Evolutionary conservation across 2,797 vertebrate genomes (phyloP), one percentile per base, ranked within the genome.

Genomic region (Mionectes olivaceus): DNA sequence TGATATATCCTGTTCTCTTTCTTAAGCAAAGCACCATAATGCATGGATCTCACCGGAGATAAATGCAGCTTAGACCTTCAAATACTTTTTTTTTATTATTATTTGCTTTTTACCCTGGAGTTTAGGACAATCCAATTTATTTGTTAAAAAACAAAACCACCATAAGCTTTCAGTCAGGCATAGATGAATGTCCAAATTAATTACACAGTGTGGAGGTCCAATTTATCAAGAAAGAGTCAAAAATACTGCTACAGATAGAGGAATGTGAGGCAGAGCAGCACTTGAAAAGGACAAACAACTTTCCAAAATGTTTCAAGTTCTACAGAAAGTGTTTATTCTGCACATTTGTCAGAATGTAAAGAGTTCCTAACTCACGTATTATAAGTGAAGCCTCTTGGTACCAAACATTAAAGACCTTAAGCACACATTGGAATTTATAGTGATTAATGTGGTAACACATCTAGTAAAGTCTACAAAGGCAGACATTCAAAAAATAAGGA

Each of bases 401-500:
- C 39, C 41, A 91, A 95, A 93, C 88, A 89, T 83, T 84, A 87
- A 85, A 91, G 77, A 77, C 69, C 35, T 78, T 67, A 74, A 92
- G 37, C 22, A 46, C 22, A 64, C 17, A 9, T 2, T 74, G 69
- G 81, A 94, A 90, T 81, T 82, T 59, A 27, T 30, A 75, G 60
- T 84, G 71, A 87, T 94, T 82, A 92, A 93, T 83, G 71, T 64
- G 59, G 32, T n/a, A 95, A 90, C 19, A 2, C 32, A 77, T 94
- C 91, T 91, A 83, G 81, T 84, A 87, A 94, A 93, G 56, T 86
- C 83, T 95, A 94, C 73, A 95, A 75, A 95, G 74, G 63, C 43
- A 71, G 18, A 33, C 0, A 1, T 77, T 93, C 37, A 44, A 86
- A 90, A 90, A 67, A 44, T 32, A 21, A 96, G 86, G 86, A 93